phyloP scores from a whole-genome alignment of 2,888 invertebrate species.

The Ommatoiulus sabulosus region DNA sequence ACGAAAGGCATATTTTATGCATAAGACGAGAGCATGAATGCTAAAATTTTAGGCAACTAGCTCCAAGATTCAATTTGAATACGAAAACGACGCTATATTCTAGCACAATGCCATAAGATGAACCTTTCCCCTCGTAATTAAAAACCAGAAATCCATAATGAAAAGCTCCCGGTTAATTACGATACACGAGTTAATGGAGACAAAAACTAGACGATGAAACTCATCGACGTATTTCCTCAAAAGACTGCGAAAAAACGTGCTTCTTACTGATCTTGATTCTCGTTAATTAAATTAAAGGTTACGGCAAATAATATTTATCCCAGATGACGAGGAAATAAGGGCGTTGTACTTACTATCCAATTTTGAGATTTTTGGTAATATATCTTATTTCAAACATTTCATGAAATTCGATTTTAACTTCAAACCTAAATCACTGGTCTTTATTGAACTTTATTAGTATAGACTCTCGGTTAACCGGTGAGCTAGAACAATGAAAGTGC shows the following conservation, averaged over 20 bases:
- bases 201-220: neutral
- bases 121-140: constrained; percentile 6
- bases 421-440: too few species aligned
- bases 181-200: neutral
- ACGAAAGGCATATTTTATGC: constrained; percentile 30
- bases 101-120: too few species aligned
- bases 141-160: constrained; percentile 23
- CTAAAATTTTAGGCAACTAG: neutral
- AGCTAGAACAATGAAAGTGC: too few species aligned
- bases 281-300: neutral
- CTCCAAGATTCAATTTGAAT: neutral
- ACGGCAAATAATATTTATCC: too few species aligned
- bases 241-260: neutral
- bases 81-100: too few species aligned
- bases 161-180: constrained; percentile 28
- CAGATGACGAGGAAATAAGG: too few species aligned
- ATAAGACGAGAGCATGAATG: neutral
- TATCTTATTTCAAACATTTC: too few species aligned
- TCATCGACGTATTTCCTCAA: neutral
- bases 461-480: too few species aligned
- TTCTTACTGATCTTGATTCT: neutral
- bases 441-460: too few species aligned
- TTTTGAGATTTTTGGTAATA: too few species aligned
- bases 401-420: too few species aligned
- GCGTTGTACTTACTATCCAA: too few species aligned